Base-by-base conservation (phyloP, 2,888 invertebrate species). In the Apomyelois bistriatella region DNA sequence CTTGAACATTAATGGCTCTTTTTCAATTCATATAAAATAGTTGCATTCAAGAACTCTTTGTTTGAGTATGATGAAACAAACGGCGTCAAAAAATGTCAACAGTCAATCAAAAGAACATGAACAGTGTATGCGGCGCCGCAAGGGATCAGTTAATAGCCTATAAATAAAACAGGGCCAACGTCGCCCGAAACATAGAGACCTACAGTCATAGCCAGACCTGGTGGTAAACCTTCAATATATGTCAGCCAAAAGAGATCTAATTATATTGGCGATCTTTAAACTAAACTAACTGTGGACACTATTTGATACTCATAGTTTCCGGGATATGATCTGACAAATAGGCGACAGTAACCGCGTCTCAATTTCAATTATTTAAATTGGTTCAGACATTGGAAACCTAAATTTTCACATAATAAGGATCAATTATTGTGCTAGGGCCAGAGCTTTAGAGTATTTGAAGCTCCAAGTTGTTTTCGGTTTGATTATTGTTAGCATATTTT, bases 51-150 rank as follows among this genome's bases (percentile, higher is more conserved):
- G 15, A 13, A 1, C 40, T 47, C 50, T 51, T 57, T 56, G 54
- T 57, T 43, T 38, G 30, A 37, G 38, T 61, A 51, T 64, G 60
- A 58, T 54, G 58, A 58, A 66, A 66, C 62, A 58, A 53, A 58
- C 59, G 61, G 58, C 62, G 61, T 66, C 65, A 58, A 61, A 62
- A 73, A 76, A 77, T 81, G 81, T 84, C 82, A 82, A 76, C 82
- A 79, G 77, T 76, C 79, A 74, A 84, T 84, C 78, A 82, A 81
- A 81, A 70, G 66, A 65, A 72, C 76, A 71, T 68, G 67, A 71
- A 70, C 68, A 61, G 61, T 58, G 66, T 16, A 16, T 58, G 66
- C 60, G 66, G 65, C 66, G 72, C 68, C 66, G 60, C 64, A 61
- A 67, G 64, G 65, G 70, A 65, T 67, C 65, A 49, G 65, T 83